Evolutionary conservation across 2,797 vertebrate genomes (phyloP).

Genomic region (Pipistrellus pipistrellus): DNA sequence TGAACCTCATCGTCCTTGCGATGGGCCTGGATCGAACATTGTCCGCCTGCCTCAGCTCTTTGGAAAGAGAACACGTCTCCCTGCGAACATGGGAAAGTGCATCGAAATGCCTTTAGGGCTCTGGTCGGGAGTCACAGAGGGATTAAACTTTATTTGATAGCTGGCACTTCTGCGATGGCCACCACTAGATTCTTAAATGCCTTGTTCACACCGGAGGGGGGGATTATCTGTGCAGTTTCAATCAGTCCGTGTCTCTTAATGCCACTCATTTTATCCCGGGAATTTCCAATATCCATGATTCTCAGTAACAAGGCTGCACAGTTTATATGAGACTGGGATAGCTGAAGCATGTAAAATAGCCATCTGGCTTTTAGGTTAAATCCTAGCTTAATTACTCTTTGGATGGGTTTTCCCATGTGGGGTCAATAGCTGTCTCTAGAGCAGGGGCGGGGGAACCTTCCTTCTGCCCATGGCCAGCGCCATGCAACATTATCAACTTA

Average conservation of each 20-base stretch:
- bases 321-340: constrained; percentile 24
- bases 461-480: too few relatives aligned
- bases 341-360: not conserved
- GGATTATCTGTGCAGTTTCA: not conserved
- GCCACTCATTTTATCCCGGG: not conserved
- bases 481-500: too few relatives aligned
- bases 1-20: not conserved
- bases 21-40: not conserved
- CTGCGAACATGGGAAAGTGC: not conserved
- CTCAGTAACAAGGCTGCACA: constrained; percentile 24
- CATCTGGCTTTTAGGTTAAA: constrained; percentile 60
- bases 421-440: not conserved
- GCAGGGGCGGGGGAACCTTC: too few relatives aligned
- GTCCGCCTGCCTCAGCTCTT: not conserved
- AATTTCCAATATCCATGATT: not conserved
- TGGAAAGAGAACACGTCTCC: not conserved
- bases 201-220: not conserved
- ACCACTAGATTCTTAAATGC: not conserved
- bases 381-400: constrained; percentile 2
- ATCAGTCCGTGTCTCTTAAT: not conserved
- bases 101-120: not conserved
- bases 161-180: not conserved
- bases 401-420: not conserved
- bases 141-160: not conserved
- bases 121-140: not conserved